phyloP scores from a whole-genome alignment of 2,888 invertebrate species.

The Tholera decimalis region DNA sequence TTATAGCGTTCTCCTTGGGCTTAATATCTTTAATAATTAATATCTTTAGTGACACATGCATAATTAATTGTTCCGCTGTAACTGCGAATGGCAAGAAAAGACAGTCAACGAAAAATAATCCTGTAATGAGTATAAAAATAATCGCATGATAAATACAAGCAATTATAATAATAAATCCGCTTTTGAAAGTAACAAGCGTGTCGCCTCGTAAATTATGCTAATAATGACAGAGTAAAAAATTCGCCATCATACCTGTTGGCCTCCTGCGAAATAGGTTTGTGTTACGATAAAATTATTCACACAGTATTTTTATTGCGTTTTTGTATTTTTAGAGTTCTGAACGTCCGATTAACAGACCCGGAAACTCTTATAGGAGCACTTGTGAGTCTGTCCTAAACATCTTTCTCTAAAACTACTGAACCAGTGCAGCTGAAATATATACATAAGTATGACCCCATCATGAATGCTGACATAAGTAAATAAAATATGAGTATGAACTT shows the following conservation, averaged over 20 bases:
- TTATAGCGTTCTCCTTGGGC: too few relatives aligned
- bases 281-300: conserved; percentile 32
- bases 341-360: too few relatives aligned
- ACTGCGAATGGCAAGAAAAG: not conserved
- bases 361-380: too few relatives aligned
- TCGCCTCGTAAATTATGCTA: conserved; percentile 45
- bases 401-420: too few relatives aligned
- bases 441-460: too few relatives aligned
- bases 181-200: conserved; percentile 36
- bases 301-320: not conserved
- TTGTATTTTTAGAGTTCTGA: too few relatives aligned
- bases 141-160: conserved; percentile 28
- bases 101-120: not conserved
- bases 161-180: conserved; percentile 38
- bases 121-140: conserved; percentile 22
- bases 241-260: conserved; percentile 2
- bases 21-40: too few relatives aligned
- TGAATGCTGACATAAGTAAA: too few relatives aligned
- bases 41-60: not conserved
- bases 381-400: too few relatives aligned
- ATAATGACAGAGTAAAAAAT: conserved; percentile 35
- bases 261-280: conserved; percentile 37
- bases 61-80: not conserved
- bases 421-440: too few relatives aligned
- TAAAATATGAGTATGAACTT: too few relatives aligned